phyloP scores from a whole-genome alignment of 2,797 vertebrate genomes.

The Acanthiza pusilla region DNA sequence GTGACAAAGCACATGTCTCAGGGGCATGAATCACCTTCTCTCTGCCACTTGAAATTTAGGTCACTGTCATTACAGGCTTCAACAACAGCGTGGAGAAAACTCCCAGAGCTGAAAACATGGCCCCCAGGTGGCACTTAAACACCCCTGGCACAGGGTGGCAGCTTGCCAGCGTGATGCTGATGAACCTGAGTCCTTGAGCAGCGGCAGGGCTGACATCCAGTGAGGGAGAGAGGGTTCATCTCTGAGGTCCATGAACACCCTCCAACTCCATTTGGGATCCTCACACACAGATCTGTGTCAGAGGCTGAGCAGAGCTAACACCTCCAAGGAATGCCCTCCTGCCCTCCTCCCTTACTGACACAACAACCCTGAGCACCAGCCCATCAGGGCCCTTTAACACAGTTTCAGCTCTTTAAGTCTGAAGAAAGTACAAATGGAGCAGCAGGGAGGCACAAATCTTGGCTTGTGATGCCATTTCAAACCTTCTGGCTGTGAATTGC shows the following conservation, averaged over 20 bases:
- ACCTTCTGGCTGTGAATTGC: not conserved
- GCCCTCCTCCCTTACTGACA: not conserved
- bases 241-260: fast-evolving
- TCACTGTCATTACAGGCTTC: not conserved
- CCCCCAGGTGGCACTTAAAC: not conserved
- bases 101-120: not conserved
- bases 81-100: not conserved
- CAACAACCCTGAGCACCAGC: not conserved
- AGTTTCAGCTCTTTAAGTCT: not conserved
- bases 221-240: fast-evolving
- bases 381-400: not conserved
- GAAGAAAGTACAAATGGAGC: not conserved
- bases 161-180: not conserved
- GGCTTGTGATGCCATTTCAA: not conserved
- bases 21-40: not conserved
- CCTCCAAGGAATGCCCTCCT: not conserved
- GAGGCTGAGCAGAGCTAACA: not conserved
- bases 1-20: not conserved
- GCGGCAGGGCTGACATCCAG: not conserved
- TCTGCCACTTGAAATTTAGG: not conserved
- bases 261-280: not conserved
- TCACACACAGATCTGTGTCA: not conserved
- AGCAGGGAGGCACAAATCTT: not conserved
- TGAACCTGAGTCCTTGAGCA: not conserved
- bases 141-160: not conserved